Base-by-base conservation (phyloP, 1,140 invertebrate species). In the Elymnias hypermnestra region DNA sequence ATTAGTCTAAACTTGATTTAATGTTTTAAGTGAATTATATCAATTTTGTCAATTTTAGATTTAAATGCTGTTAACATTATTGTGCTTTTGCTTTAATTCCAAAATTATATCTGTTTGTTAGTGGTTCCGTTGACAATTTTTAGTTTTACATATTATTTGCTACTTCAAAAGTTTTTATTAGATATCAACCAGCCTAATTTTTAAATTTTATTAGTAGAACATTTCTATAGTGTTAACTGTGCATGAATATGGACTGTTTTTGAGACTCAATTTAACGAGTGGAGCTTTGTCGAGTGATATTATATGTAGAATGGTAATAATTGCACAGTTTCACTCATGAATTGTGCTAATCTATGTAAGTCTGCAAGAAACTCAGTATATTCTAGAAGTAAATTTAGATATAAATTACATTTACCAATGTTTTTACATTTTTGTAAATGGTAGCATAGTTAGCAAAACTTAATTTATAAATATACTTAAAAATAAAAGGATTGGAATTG, bases 41-140 rank as follows among this genome's bases (percentile, higher is more conserved):
- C 79, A 85, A 83, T 81, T 82, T 82, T 53, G 78, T 85, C 82
- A 85, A 85, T 85, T 85, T 83, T 83, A 81, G 79, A 81, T 79
- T 85, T 77, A 69, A 82, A 77, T 63, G 57, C 69, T 76, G 61
- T 71, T 73, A 65, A 54, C 44, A 63, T 76, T 67, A 62, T 63
- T 72, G 57, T 58, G 62, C 63, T 64, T 69, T 57, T 63, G 50
- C 64, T 70, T 74, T 56, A 55, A 57, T 40, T 40, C 39, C 36
- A 22, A 44, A 41, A 21, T 26, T 17, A 42, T 29, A 33, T n/a
- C n/a, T n/a, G n/a, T 37, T 14, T 52, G 14, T 45, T 40, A 39
- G 22, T 17, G 14, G 5, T 40, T 35, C 5, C 38, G n/a, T 25
- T 23, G 31, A 44, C 41, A 40, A 23, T 28, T 4, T 43, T 9